Base-by-base conservation (phyloP, 92 coral and sea anemone species). In the Ricordea florida region DNA sequence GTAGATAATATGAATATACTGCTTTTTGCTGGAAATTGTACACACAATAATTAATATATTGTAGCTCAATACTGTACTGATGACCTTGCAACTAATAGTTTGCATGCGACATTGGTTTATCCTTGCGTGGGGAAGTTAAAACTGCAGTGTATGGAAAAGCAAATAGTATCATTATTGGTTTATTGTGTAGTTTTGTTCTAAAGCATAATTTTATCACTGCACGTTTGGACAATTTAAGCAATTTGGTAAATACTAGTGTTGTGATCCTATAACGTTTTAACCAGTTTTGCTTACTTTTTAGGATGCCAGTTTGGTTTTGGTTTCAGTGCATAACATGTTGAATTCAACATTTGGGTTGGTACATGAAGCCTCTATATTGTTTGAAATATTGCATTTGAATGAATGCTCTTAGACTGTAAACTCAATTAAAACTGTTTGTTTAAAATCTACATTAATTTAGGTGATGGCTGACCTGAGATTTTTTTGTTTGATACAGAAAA, bases 261-360 rank as follows among this genome's bases (percentile, higher is more conserved):
- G 9, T 37, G 44, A n/a, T 37, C n/a, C n/a, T 37, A 37, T 37
- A n/a, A 37, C n/a, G 44, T 37, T 8, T 8, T 37, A 37, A 37
- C 44, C 8, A 8, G 8, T 17, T 51, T 26, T 58, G 32, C 18
- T 69, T 14, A 59, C 46, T 23, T 70, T 79, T 28, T 65, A 94
- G 98, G 98, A 94, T 73, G 76, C 97, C 3, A 74, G 86, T 52
- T 78, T 94, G 40, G 92, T 89, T 40, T 65, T 94, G 42, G 85
- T 81, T 5, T 74, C 90, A 25, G 93, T 94, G 21, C 87, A 79
- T 61, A 90, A 94, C 49, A 85, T 94, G 17, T 69, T 92, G 78
- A 81, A 84, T 43, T 74, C 90, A 9, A 88, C 96, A 1, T 44
- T 94, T 23, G 92, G 97, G 98, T 90, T 69, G 24, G 85, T 41